Evolutionary conservation across 35 echinoderm and acorn worm species (phyloP).

Genomic region (Ophioderma brevispina): DNA sequence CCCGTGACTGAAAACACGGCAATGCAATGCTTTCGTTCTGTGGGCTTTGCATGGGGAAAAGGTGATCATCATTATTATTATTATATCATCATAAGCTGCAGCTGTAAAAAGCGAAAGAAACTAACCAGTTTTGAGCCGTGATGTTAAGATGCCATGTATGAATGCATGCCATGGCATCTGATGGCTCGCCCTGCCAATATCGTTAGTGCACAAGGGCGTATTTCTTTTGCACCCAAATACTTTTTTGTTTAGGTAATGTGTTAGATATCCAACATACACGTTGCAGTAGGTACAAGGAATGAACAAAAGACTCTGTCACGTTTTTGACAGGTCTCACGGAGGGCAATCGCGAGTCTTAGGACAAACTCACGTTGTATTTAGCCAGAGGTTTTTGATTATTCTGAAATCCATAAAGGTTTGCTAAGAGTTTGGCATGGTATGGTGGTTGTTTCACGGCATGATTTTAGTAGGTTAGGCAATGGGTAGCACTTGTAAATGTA

Average conservation of each 20-base stretch:
- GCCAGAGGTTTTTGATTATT: not conserved
- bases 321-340: not conserved
- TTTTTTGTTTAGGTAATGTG: not conserved
- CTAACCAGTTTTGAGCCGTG: not conserved
- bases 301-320: constrained; percentile 1
- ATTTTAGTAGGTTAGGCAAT: not conserved
- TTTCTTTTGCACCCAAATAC: not conserved
- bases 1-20: not conserved
- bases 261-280: not conserved
- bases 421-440: not conserved
- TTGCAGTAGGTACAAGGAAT: not conserved
- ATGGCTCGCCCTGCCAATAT: not conserved
- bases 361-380: constrained; percentile 14
- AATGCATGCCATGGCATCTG: not conserved
- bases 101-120: not conserved
- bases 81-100: not conserved
- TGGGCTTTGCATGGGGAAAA: not conserved
- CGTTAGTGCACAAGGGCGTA: not conserved
- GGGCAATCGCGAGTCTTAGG: not conserved
- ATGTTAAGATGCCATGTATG: not conserved
- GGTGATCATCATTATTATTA: constrained; percentile 1
- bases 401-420: not conserved
- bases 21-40: not conserved
- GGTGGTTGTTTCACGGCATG: constrained; percentile 3
- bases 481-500: not conserved